These are phyloP conservation scores for Poecilia latipinna DNA, from an alignment of 2,113 vertebrate genomes.

Conservation along the genomic window DNA sequence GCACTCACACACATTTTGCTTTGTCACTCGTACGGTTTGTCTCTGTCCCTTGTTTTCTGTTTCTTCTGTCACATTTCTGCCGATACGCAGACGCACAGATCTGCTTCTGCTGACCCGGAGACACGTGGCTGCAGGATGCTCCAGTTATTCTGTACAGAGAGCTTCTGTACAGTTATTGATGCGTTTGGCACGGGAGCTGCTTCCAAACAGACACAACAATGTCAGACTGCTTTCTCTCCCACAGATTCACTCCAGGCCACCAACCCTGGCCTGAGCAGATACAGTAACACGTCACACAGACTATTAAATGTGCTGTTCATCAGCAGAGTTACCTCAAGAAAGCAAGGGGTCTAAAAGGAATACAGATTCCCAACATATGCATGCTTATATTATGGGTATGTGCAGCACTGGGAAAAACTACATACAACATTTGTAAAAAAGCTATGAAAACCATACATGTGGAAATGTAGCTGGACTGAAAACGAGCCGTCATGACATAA, in stretches of 20 bases:
- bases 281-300: slow-evolving; percentile 10
- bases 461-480: no score
- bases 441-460: no score
- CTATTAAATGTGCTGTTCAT: slow-evolving; percentile 13
- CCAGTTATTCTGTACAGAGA: slow-evolving; percentile 72
- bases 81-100: slow-evolving; percentile 7
- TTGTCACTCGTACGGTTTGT: slow-evolving; percentile 24
- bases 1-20: slow-evolving; percentile 12
- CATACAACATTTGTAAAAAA: no score
- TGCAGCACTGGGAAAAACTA: no score
- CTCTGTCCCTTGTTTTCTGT: slow-evolving; percentile 4
- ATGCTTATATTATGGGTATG: no score
- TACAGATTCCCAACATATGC: not conserved
- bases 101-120: slow-evolving; percentile 42
- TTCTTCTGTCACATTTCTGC: slow-evolving; percentile 28
- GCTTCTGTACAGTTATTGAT: slow-evolving; percentile 33
- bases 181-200: slow-evolving; percentile 35
- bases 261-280: slow-evolving; percentile 33
- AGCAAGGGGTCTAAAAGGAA: not conserved
- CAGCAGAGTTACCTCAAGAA: slow-evolving; percentile 14
- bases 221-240: slow-evolving; percentile 19
- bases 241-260: slow-evolving; percentile 34
- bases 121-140: slow-evolving; percentile 50
- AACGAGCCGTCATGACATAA: no score
- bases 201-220: slow-evolving; percentile 57